Conservation (phyloP, 2,797 vertebrate species). For the Tamandua tetradactyla region DNA sequence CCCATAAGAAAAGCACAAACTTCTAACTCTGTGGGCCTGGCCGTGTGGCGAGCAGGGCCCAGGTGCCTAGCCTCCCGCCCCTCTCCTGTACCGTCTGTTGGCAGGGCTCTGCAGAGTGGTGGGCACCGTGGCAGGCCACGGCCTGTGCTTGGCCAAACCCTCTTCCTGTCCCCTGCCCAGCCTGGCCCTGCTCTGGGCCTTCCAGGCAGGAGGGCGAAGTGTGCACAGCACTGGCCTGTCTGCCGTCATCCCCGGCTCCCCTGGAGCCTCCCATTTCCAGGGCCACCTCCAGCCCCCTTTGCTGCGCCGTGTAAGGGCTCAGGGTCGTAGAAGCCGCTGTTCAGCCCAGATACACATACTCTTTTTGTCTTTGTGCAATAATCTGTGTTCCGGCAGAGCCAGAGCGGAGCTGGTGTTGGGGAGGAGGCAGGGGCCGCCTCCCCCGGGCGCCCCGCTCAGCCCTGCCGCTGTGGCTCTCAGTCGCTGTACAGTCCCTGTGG, state of each 20-base stretch:
- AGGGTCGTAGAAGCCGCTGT: slow-evolving; percentile 65
- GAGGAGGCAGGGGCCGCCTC: slow-evolving; percentile 16
- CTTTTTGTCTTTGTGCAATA: slow-evolving; percentile 75
- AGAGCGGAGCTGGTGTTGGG: background rate
- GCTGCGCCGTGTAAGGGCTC: slow-evolving; percentile 71
- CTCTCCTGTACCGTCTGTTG: background rate
- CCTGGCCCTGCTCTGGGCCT: background rate
- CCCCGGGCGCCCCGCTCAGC: slow-evolving; percentile 34
- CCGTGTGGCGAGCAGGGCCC: too few relatives aligned
- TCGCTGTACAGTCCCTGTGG: slow-evolving; percentile 74
- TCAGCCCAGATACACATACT: slow-evolving; percentile 57
- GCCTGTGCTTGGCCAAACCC: background rate
- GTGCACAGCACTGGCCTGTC: background rate
- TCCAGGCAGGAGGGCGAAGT: background rate
- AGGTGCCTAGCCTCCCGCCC: too few relatives aligned
- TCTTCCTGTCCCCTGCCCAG: background rate
- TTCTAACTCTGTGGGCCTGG: background rate
- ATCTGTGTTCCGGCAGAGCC: slow-evolving; percentile 55
- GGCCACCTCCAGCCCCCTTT: slow-evolving; percentile 51
- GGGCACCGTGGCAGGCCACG: too few relatives aligned
- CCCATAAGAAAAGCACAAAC: slow-evolving; percentile 75
- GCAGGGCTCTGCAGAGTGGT: background rate
- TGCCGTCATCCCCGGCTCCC: background rate
- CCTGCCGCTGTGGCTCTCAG: slow-evolving; percentile 56
- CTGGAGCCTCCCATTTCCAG: background rate